Percentiles rank a stretch among this genome's conserved stretches.
Evolutionary conservation across 2,797 vertebrate species (phyloP).

Genomic region (Bryconaethiops microstoma): DNA sequence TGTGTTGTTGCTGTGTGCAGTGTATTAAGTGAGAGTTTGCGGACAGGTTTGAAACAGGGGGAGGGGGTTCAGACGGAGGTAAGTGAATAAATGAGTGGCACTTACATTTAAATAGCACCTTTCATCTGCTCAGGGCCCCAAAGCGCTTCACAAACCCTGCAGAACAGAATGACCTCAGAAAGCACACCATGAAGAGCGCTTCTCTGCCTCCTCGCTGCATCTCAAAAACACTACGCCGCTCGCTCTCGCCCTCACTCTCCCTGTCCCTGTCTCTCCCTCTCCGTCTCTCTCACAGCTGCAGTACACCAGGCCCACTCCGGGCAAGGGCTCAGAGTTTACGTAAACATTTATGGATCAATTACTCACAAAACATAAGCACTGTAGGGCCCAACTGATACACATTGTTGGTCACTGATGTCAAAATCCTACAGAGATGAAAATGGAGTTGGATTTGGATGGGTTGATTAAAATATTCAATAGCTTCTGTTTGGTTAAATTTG

Average conservation of each 20-base stretch:
- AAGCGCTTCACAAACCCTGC: slow-evolving; percentile 89
- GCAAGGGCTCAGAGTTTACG: slow-evolving; percentile 16
- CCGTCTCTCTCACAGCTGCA: slow-evolving; percentile 35
- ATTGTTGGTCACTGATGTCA: background rate
- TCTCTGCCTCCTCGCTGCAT: slow-evolving; percentile 64
- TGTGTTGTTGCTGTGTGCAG: slow-evolving; percentile 35
- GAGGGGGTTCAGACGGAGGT: slow-evolving; percentile 77
- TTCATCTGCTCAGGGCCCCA: slow-evolving; percentile 89
- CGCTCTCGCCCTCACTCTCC: slow-evolving; percentile 13
- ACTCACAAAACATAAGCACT: slow-evolving; percentile 1
- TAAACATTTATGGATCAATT: slow-evolving; percentile 17
- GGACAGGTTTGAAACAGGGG: slow-evolving; percentile 66
- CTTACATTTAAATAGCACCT: slow-evolving; percentile 91
- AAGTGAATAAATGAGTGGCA: slow-evolving; percentile 87
- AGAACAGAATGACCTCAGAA: slow-evolving; percentile 89
- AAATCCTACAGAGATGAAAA: no score
- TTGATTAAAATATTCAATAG: no score
- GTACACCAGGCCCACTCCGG: slow-evolving; percentile 31
- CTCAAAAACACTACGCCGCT: slow-evolving; percentile 50
- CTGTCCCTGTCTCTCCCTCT: background rate
- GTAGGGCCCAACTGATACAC: background rate
- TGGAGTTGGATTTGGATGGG: no score
- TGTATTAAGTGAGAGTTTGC: slow-evolving; percentile 68
- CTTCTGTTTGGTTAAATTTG: no score
- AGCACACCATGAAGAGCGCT: slow-evolving; percentile 79